These are phyloP conservation scores for Neodiprion virginianus DNA, from an alignment of 1,140 invertebrate genomes.

Conservation along the genomic window DNA sequence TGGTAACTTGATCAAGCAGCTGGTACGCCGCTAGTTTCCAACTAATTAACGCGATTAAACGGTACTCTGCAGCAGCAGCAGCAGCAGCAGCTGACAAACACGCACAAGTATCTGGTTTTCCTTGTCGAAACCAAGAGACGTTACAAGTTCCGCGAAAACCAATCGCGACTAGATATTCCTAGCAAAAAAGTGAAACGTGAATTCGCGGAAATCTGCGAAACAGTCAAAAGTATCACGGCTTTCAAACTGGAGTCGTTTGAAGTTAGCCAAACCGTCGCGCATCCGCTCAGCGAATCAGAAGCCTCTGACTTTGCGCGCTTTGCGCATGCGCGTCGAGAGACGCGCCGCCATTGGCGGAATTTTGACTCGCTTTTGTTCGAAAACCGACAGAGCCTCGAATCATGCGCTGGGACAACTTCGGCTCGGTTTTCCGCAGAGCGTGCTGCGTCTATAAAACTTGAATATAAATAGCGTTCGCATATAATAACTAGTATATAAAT, in stretches of 20 bases:
- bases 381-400: not conserved
- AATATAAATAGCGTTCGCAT: not conserved
- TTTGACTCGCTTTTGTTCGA: not conserved
- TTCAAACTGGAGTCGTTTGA: not conserved
- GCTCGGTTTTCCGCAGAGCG: not conserved
- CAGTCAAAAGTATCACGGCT: not conserved
- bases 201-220: not conserved
- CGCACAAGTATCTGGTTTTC: no score
- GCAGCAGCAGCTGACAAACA: no score
- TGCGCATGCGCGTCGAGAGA: no score
- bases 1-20: not conserved
- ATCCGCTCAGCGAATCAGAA: not conserved
- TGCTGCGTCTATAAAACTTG: not conserved
- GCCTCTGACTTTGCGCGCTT: no score
- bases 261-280: not conserved
- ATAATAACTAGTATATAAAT: not conserved
- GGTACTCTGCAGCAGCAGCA: no score
- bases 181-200: no score
- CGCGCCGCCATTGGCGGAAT: not conserved
- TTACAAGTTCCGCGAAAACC: no score
- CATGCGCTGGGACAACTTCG: not conserved
- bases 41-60: slow-evolving; percentile 6
- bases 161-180: no score
- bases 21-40: not conserved
- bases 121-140: no score